Conservation (phyloP, 2,113 vertebrate genomes). For the Spea bombifrons region DNA sequence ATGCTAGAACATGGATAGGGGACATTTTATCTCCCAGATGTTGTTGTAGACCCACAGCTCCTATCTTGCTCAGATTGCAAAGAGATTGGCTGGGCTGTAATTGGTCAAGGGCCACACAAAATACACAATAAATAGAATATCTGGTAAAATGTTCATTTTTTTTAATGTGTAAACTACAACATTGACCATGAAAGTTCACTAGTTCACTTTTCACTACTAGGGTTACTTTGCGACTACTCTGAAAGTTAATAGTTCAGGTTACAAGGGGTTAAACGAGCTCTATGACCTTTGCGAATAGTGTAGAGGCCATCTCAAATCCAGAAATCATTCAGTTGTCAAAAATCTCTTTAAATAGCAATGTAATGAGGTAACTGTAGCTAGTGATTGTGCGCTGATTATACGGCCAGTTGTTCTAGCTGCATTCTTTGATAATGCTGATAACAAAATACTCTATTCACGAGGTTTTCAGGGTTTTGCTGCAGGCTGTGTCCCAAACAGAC, state of each 20-base stretch:
- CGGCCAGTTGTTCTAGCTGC: slow-evolving; percentile 56
- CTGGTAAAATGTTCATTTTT: too few species aligned
- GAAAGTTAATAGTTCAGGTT: background rate
- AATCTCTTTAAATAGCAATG: slow-evolving; percentile 44
- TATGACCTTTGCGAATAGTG: slow-evolving; percentile 21
- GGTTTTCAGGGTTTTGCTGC: slow-evolving; percentile 14
- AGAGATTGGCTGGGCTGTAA: too few species aligned
- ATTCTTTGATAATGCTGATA: slow-evolving; percentile 58
- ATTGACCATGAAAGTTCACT: too few species aligned
- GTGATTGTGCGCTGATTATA: slow-evolving; percentile 67
- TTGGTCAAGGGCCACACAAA: too few species aligned
- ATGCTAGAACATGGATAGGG: too few species aligned
- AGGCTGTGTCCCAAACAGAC: slow-evolving; percentile 39
- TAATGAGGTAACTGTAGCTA: slow-evolving; percentile 59
- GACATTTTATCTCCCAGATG: too few species aligned
- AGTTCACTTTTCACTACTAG: too few species aligned
- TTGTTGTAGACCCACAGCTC: too few species aligned
- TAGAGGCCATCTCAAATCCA: slow-evolving; percentile 23
- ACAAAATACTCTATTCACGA: slow-evolving; percentile 51
- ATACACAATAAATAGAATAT: too few species aligned
- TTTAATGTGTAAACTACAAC: too few species aligned
- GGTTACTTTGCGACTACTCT: background rate
- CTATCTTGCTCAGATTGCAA: too few species aligned
- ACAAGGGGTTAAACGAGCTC: slow-evolving; percentile 25
- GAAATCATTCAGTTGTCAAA: slow-evolving; percentile 44